Percentiles rank a stretch among this genome's conserved stretches.
Evolutionary conservation across 2,113 vertebrate genomes (phyloP).

Genomic region (Bubo bubo): DNA sequence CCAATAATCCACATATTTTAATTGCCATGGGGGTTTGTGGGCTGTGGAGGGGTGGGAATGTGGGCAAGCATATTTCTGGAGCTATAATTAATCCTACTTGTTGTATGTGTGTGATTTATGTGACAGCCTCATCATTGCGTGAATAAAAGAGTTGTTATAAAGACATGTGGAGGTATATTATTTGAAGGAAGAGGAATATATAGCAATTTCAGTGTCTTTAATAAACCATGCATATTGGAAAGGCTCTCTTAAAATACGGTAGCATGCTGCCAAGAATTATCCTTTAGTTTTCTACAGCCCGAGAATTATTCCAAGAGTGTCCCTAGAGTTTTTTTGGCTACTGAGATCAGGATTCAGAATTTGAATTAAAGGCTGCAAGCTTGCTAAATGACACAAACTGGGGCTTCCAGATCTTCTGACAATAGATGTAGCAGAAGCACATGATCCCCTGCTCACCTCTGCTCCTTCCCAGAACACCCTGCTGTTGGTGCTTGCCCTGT

Average conservation of each 20-base stretch:
- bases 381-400: not conserved
- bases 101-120: not conserved
- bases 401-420: not conserved
- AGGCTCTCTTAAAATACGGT: not conserved
- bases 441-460: not conserved
- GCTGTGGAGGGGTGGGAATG: slow-evolving; percentile 36
- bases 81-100: slow-evolving; percentile 42
- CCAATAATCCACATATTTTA: slow-evolving; percentile 41
- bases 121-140: not conserved
- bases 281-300: not conserved
- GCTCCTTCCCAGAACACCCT: not conserved
- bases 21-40: slow-evolving; percentile 48
- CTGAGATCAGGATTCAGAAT: not conserved
- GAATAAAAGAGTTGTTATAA: not conserved
- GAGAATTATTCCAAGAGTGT: not conserved
- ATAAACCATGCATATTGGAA: not conserved
- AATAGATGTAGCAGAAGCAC: not conserved
- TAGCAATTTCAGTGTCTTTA: not conserved
- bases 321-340: not conserved
- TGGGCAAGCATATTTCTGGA: slow-evolving; percentile 13
- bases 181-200: not conserved
- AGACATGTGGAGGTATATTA: not conserved
- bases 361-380: not conserved
- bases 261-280: not conserved
- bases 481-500: not conserved